Evolutionary conservation across 2,888 invertebrate species (phyloP).

Genomic region (Synanthedon vespiformis): DNA sequence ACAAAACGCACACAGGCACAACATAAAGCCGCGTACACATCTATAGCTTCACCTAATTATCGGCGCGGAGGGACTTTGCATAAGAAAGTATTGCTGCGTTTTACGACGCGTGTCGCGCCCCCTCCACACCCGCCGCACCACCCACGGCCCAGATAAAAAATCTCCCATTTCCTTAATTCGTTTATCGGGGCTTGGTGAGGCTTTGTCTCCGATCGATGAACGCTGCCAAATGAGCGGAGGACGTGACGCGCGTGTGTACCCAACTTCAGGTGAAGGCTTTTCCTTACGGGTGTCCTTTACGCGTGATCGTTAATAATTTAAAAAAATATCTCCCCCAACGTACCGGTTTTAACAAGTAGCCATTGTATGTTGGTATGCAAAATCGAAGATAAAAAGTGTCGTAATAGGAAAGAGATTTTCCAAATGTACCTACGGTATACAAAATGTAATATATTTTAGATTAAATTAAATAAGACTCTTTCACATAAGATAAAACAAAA

Average conservation of each 20-base stretch:
- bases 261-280: constrained; percentile 52
- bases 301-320: too few species aligned
- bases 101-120: constrained; percentile 61
- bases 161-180: constrained; percentile 72
- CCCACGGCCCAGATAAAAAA: constrained; percentile 66
- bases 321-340: too few species aligned
- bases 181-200: constrained; percentile 65
- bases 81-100: constrained; percentile 70
- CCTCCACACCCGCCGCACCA: constrained; percentile 15
- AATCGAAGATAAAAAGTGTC: too few species aligned
- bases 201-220: constrained; percentile 70
- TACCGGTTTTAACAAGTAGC: too few species aligned
- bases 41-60: constrained; percentile 60
- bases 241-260: constrained; percentile 66
- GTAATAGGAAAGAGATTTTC: background rate
- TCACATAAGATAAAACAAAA: too few species aligned
- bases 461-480: too few species aligned
- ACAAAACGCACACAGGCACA: constrained; percentile 42
- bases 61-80: constrained; percentile 63
- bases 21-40: constrained; percentile 43
- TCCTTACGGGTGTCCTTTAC: too few species aligned
- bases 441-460: too few species aligned
- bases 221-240: constrained; percentile 62
- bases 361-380: too few species aligned
- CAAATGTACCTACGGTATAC: too few species aligned